These are phyloP conservation scores for Spialia ferax DNA, from an alignment of 2,888 invertebrate species.

Conservation along the genomic window DNA sequence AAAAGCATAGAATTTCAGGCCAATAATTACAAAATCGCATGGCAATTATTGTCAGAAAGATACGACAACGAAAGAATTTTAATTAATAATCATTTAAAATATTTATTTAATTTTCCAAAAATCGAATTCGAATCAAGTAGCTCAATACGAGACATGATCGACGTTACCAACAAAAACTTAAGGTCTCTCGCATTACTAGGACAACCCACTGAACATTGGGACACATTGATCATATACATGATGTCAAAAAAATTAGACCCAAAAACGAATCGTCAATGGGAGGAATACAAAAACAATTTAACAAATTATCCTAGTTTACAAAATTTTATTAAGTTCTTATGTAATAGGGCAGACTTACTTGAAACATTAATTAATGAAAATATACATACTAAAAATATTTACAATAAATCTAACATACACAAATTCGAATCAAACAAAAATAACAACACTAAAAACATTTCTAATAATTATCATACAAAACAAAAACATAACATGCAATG, in stretches of 20 bases:
- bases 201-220: conserved; percentile 41
- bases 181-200: conserved; percentile 35
- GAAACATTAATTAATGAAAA: conserved; percentile 14
- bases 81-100: conserved; percentile 28
- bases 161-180: conserved; percentile 42
- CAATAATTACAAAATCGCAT: conserved; percentile 45
- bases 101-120: conserved; percentile 11
- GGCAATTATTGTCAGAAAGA: conserved; percentile 44
- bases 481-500: conserved; percentile 13
- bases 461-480: background rate
- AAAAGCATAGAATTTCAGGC: conserved; percentile 45
- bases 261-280: conserved; percentile 3
- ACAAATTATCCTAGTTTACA: background rate
- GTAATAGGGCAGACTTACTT: conserved; percentile 5
- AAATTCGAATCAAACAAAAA: conserved; percentile 5
- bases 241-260: conserved; percentile 40
- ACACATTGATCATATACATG: conserved; percentile 40
- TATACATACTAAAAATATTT: conserved; percentile 1
- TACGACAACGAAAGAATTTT: conserved; percentile 31
- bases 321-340: conserved; percentile 2
- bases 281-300: conserved; percentile 13
- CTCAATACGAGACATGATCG: conserved; percentile 24
- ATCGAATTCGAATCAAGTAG: conserved; percentile 14
- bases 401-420: conserved; percentile 11
- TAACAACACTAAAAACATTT: conserved; percentile 13